phyloP scores from a whole-genome alignment of 2,113 vertebrate species.

The Rhipidura dahli region DNA sequence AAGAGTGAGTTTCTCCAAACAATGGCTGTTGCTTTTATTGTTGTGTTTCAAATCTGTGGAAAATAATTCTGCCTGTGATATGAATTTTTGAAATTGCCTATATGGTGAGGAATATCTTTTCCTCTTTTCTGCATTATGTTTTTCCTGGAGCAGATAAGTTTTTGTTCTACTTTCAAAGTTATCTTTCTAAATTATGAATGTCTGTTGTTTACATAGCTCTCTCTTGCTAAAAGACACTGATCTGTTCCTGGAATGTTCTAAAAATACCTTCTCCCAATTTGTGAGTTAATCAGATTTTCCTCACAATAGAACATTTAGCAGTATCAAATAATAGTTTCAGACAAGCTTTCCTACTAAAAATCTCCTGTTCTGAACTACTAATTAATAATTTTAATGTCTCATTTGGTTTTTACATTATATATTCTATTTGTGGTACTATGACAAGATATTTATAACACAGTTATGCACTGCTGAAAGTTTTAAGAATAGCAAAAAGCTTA shows the following conservation, averaged over 20 bases:
- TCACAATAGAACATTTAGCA: not conserved
- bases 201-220: not conserved
- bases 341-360: not conserved
- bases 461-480: not conserved
- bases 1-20: not conserved
- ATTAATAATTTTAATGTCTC: not conserved
- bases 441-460: not conserved
- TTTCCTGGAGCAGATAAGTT: not conserved
- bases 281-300: not conserved
- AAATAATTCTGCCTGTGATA: not conserved
- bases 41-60: not conserved
- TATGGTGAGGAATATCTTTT: not conserved
- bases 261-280: not conserved
- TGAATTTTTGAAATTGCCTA: rapidly evolving
- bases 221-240: not conserved
- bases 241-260: not conserved
- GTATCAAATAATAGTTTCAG: not conserved
- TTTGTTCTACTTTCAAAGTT: not conserved
- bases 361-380: not conserved
- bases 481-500: rapidly evolving
- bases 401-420: not conserved
- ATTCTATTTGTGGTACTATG: not conserved
- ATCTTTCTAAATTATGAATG: not conserved
- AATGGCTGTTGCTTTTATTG: not conserved
- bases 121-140: not conserved